Evolutionary conservation across 2,797 vertebrate species (phyloP).

Genomic region (Acipenser oxyrinchus): DNA sequence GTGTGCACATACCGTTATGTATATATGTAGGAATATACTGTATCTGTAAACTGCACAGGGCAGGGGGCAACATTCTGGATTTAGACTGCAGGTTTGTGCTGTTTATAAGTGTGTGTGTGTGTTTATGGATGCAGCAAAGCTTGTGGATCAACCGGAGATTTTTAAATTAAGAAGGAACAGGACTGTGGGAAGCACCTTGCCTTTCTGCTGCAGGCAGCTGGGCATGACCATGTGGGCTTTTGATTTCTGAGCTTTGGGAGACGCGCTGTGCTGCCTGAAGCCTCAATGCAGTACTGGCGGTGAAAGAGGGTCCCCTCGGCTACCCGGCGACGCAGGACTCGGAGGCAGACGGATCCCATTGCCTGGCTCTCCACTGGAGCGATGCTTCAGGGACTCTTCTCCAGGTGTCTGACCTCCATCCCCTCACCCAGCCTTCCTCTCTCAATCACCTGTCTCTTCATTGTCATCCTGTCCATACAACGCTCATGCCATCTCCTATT

Average conservation of each 20-base stretch:
- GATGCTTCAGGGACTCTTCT: conserved; percentile 58
- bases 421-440: conserved; percentile 61
- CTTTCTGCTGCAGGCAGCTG: no score
- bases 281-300: background rate
- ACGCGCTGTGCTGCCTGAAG: background rate
- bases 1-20: no score
- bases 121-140: no score
- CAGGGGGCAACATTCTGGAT: no score
- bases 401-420: conserved; percentile 74
- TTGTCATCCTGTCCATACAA: conserved; percentile 32
- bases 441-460: conserved; percentile 38
- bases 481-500: conserved; percentile 89
- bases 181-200: no score
- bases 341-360: conserved; percentile 36
- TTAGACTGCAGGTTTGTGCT: no score
- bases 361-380: conserved; percentile 56
- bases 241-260: background rate
- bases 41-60: no score
- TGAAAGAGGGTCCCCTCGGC: conserved; percentile 14
- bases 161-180: no score
- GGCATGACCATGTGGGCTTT: no score
- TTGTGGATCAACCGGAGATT: no score
- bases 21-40: no score
- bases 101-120: no score
- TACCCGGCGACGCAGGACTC: conserved; percentile 37